A percentile compares a stretch with the other conserved stretches of the same genome.
phyloP scores from a whole-genome alignment of 2,113 vertebrate species.

The Agelaius phoeniceus region DNA sequence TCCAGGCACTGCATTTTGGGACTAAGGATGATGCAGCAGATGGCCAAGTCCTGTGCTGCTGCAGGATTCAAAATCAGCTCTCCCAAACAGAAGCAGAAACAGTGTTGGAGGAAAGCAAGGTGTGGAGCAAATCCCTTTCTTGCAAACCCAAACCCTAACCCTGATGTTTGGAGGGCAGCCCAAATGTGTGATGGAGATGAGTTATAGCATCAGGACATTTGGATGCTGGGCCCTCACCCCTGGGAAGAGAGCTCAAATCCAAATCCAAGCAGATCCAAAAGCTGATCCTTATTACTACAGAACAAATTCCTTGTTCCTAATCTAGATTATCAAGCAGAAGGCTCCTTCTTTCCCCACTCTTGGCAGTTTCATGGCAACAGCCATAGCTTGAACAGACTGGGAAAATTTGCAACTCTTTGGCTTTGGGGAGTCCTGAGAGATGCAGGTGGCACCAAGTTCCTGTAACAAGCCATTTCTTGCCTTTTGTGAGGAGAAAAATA shows the following conservation, averaged over 20 bases:
- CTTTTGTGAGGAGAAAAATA: background rate
- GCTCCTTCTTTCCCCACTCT: background rate
- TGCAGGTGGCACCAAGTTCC: background rate
- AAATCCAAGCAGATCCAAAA: background rate
- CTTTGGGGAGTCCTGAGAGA: background rate
- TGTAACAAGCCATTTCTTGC: background rate
- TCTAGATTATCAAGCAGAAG: background rate
- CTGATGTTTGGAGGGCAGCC: background rate
- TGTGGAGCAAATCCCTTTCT: background rate
- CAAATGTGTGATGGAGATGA: background rate
- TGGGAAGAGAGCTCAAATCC: background rate
- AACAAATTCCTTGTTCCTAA: background rate
- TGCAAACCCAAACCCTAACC: background rate
- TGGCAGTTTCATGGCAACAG: background rate
- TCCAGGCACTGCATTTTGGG: background rate
- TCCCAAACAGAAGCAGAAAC: background rate
- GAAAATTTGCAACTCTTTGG: background rate
- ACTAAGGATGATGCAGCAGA: background rate
- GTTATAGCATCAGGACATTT: accelerated
- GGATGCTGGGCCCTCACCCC: accelerated
- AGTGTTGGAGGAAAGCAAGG: background rate
- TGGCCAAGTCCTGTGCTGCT: background rate
- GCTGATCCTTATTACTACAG: background rate
- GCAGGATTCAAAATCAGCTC: background rate
- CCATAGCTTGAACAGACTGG: background rate